Conservation (phyloP, 2,888 invertebrate genomes). For the Syritta pipiens region DNA sequence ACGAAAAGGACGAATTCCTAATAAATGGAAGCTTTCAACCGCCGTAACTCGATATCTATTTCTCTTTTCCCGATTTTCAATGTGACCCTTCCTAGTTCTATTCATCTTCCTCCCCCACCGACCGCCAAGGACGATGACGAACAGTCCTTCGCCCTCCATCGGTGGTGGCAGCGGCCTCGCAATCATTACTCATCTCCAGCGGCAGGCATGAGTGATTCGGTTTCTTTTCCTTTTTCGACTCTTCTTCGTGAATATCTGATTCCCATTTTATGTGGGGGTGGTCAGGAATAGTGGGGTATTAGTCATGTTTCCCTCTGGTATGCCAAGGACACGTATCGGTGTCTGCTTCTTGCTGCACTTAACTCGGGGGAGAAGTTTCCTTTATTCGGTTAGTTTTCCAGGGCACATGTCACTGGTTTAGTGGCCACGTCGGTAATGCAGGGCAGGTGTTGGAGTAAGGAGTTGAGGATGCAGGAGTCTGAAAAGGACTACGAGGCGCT, state of each 20-base stretch:
- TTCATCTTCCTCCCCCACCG: no score
- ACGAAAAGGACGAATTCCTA: conserved; percentile 22
- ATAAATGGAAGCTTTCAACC: conserved; percentile 57
- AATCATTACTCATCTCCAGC: conserved; percentile 53
- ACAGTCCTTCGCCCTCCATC: no score
- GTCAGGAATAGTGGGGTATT: no score
- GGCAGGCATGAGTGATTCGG: conserved; percentile 51
- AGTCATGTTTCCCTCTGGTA: neutral
- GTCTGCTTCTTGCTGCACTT: no score
- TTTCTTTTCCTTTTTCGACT: no score
- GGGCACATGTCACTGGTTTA: neutral
- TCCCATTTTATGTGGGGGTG: no score
- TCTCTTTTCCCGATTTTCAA: conserved; percentile 36
- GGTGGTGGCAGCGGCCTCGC: no score
- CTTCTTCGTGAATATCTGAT: conserved; percentile 32
- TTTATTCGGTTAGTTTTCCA: neutral
- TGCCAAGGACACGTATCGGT: no score
- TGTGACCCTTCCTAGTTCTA: no score
- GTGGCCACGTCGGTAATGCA: no score
- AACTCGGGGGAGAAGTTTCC: conserved; percentile 3
- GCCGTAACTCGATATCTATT: conserved; percentile 48
- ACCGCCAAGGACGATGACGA: no score
- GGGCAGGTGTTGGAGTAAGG: no score
- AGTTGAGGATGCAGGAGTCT: neutral
- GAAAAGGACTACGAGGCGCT: neutral